Base-by-base conservation (phyloP, 1,140 invertebrate genomes). In the Aphidius gifuensis region DNA sequence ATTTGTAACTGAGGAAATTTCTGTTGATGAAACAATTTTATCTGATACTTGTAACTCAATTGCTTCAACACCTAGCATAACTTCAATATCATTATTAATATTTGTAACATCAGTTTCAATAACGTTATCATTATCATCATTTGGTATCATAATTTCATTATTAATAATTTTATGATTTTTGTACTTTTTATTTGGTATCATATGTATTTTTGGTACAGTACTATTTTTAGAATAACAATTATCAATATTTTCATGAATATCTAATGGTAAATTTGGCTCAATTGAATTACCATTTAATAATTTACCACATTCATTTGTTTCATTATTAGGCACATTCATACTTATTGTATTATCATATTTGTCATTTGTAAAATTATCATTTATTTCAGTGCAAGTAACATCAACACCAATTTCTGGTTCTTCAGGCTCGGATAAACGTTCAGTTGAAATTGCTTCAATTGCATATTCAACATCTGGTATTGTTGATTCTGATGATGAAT, bases 141-240 rank as follows among this genome's bases (percentile, higher is more conserved):
- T 40, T 32, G 61, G 47, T n/a, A 54, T 39, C n/a, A 69, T 70
- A n/a, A 69, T 73, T 42, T 68, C 67, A 43, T 69, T 71, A 16
- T 58, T 66, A 64, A 71, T 70, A 56, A 71, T 70, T 66, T 71
- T 66, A 8, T 68, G 64, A 39, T 46, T 42, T 38, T 64, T 60
- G 53, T 61, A 58, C 9, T 64, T 49, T 48, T 61, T 60, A 64
- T 61, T 66, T 40, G 62, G 61, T 8, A 46, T 7, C 43, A 16
- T n/a, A 42, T 8, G 40, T 16, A 21, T 16, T 16, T 16, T 16
- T 16, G 16, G 16, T 16, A 16, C 16, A 16, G 16, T 55, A 42
- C 9, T 38, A 42, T 43, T 55, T 55, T 42, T 38, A 55, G 4
- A 39, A n/a, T 40, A 55, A 11, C 1, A 32, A 39, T 8, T 55